These are phyloP conservation scores for Tonatia bakeri DNA, from an alignment of 2,113 vertebrate species.

Conservation along the genomic window DNA sequence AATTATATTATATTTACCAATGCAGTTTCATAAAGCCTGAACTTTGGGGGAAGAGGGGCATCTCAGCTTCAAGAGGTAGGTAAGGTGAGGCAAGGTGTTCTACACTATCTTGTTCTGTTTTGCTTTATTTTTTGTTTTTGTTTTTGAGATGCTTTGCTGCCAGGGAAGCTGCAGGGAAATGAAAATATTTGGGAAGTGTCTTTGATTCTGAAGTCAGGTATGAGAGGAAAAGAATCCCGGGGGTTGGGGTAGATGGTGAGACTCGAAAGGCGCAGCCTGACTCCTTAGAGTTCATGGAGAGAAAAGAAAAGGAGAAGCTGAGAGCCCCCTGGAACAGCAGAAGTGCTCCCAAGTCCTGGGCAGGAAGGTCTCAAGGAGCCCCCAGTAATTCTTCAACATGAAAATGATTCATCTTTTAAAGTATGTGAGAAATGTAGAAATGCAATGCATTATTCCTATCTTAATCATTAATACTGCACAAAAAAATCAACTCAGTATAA, in stretches of 20 bases:
- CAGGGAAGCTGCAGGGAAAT: not conserved
- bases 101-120: not conserved
- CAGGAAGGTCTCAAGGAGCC: not conserved
- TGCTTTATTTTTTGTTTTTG: not conserved
- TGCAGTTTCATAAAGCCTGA: not conserved
- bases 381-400: not conserved
- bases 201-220: not conserved
- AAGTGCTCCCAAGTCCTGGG: not conserved
- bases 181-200: not conserved
- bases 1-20: not conserved
- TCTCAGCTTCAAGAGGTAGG: not conserved
- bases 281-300: not conserved
- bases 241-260: not conserved
- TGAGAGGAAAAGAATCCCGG: not conserved
- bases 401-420: not conserved
- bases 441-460: not conserved
- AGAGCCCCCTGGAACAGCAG: not conserved
- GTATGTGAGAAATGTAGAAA: not conserved
- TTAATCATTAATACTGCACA: not conserved
- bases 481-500: constrained; percentile 13
- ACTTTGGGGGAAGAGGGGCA: not conserved
- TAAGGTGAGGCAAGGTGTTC: not conserved
- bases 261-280: not conserved
- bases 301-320: not conserved
- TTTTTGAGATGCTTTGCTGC: not conserved